phyloP scores from a whole-genome alignment of 1,140 invertebrate genomes.

The Cephus cinctus region DNA sequence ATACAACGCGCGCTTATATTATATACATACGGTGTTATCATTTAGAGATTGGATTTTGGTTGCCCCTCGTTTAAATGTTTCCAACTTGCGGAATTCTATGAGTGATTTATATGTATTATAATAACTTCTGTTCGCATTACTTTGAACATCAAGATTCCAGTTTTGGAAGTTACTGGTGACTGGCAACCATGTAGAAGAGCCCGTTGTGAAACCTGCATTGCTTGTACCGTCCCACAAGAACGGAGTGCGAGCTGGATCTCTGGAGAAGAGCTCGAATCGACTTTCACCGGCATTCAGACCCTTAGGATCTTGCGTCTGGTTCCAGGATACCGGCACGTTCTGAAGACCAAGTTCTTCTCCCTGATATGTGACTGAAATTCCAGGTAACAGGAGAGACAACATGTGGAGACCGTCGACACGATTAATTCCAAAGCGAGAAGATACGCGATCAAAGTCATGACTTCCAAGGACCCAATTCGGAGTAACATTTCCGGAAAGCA shows the following conservation, averaged over 20 bases:
- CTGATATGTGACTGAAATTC: constrained; percentile 73
- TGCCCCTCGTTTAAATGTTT: no score
- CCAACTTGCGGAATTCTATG: constrained; percentile 47
- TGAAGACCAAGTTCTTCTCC: constrained; percentile 76
- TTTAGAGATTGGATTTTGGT: no score
- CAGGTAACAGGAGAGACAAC: constrained; percentile 69
- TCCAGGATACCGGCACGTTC: constrained; percentile 57
- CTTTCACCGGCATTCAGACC: constrained; percentile 51
- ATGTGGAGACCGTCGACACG: constrained; percentile 69
- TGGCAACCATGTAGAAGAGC: constrained; percentile 60
- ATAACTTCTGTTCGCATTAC: constrained; percentile 43
- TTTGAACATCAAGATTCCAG: constrained; percentile 58
- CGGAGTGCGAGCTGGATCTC: constrained; percentile 62
- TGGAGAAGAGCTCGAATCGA: constrained; percentile 47
- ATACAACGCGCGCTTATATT: no score
- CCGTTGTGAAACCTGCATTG: constrained; percentile 58
- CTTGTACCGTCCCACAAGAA: constrained; percentile 62
- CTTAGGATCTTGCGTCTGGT: constrained; percentile 53
- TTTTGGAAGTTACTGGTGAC: constrained; percentile 57
- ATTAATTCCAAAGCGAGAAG: constrained; percentile 58
- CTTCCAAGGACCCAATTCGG: constrained; percentile 63
- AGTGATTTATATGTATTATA: constrained; percentile 58
- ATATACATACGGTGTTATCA: no score
- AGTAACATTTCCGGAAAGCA: constrained; percentile 54
- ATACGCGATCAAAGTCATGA: constrained; percentile 35